A percentile compares a stretch with the other conserved stretches of the same genome.
These are phyloP conservation scores for Shinisaurus crocodilurus DNA, from an alignment of 2,113 vertebrate species.

Conservation along the genomic window DNA sequence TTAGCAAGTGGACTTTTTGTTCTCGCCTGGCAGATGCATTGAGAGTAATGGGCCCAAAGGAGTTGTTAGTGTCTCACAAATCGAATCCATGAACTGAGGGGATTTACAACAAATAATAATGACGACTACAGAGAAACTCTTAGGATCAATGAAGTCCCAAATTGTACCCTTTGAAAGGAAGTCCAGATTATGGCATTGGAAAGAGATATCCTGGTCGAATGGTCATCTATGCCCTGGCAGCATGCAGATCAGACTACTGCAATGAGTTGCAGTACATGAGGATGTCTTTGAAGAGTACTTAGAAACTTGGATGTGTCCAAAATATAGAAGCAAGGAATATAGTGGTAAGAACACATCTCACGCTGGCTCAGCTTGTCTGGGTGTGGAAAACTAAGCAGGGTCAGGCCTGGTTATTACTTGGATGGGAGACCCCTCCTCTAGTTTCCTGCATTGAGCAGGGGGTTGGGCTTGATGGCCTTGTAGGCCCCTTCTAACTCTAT, in stretches of 20 bases:
- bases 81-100: slow-evolving; percentile 31
- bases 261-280: neutral
- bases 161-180: neutral
- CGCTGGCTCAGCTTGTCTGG: too few species aligned
- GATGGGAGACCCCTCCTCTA: too few species aligned
- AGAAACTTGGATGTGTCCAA: neutral
- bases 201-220: neutral
- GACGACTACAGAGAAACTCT: neutral
- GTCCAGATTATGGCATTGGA: neutral
- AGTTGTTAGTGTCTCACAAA: slow-evolving; percentile 16
- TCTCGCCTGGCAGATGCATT: neutral
- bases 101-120: slow-evolving; percentile 29
- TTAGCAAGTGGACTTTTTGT: slow-evolving; percentile 14
- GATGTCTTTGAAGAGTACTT: neutral
- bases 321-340: neutral
- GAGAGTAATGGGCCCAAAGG: slow-evolving; percentile 7
- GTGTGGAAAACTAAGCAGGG: too few species aligned
- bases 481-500: too few species aligned
- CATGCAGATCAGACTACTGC: neutral
- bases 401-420: too few species aligned
- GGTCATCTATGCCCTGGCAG: slow-evolving; percentile 7
- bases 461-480: too few species aligned
- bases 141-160: slow-evolving; percentile 13
- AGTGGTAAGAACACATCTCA: neutral
- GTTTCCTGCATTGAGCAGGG: too few species aligned